Conservation (phyloP, 2,888 invertebrate species). For the Amphipyra tragopoginis region DNA sequence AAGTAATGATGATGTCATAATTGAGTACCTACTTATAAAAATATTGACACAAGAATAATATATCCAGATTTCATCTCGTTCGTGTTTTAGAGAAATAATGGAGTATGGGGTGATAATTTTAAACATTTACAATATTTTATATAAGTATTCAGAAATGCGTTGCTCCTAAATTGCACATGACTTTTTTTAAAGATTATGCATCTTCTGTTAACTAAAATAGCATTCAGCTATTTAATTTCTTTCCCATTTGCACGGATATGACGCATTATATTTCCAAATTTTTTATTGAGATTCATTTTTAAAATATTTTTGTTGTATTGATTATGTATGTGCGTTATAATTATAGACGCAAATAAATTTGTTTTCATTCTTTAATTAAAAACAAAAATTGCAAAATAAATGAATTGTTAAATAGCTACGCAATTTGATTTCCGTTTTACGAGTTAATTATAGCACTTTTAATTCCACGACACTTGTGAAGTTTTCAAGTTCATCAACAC, state of each 20-base stretch:
- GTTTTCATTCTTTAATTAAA: conserved; percentile 1
- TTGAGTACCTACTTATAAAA: too few relatives aligned
- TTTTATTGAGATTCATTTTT: too few relatives aligned
- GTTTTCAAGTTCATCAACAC: conserved; percentile 40
- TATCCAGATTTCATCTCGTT: conserved; percentile 6
- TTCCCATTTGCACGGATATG: too few relatives aligned
- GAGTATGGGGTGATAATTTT: conserved; percentile 8
- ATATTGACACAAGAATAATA: conserved; percentile 11
- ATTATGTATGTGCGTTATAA: too few relatives aligned
- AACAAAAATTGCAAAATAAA: conserved; percentile 31
- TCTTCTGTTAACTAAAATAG: conserved; percentile 6
- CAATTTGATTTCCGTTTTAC: conserved; percentile 39
- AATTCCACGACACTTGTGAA: conserved; percentile 41
- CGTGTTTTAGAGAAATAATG: conserved; percentile 11
- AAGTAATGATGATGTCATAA: conserved; percentile 3
- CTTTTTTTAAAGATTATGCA: conserved; percentile 14
- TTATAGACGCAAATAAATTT: too few relatives aligned
- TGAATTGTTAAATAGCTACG: conserved; percentile 26
- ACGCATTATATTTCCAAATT: too few relatives aligned
- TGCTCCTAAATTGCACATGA: conserved; percentile 14
- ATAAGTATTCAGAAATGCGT: conserved; percentile 9
- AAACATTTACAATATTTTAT: conserved; percentile 4
- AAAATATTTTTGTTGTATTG: too few relatives aligned
- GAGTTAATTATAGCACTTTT: conserved; percentile 40
- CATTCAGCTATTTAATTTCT: conserved; percentile 3